Evolutionary conservation across 2,888 invertebrate genomes (phyloP), one percentile per base, ranked within the genome.

Genomic region (Ophion ventricosus): DNA sequence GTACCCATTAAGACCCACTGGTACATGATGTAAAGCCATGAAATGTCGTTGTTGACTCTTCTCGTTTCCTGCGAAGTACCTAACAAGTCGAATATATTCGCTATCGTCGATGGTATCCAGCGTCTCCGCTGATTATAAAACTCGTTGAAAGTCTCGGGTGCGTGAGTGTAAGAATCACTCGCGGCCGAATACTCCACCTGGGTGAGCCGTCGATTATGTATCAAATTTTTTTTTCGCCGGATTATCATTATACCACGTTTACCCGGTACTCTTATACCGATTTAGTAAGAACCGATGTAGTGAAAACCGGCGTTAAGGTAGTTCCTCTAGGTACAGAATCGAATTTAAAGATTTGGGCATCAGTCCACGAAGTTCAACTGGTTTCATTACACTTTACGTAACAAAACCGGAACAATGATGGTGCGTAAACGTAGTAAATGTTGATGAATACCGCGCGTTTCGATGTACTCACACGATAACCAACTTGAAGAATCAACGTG

Each of bases 91-190:
- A 98, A 94, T 88, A 99, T 98, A 92, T 99, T 99, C 49, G 98
- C 98, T 93, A 98, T 97, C 0, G 99, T 99, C 1, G 99, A 99
- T 0, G 99, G 98, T 84, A 98, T 98, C 99, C 99, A 99, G 57
- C 99, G 95, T 17, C 99, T 95, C 17, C 99, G 95, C 93, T 99
- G 99, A 93, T 98, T 98, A 94, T 96, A 99, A 94, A 99, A 99
- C 93, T 98, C 98, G 87, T 96, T 96, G 93, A 99, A 99, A 23
- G 95, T 95, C 94, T 99, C 98, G 0, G 99, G 99, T 40, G 98
- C 97, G 92, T 98, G 98, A 0, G 99, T 99, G 93, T 97, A 97
- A 0, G 99, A 97, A 91, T 99, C 99, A 0, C 98, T 97, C 0
- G 99, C 99, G 0, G 99, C 99, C 0, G 98, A 98, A 93, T 99